Evolutionary conservation across 2,113 vertebrate genomes (phyloP), one percentile per base, ranked within the genome.

Genomic region (Elephas maximus): DNA sequence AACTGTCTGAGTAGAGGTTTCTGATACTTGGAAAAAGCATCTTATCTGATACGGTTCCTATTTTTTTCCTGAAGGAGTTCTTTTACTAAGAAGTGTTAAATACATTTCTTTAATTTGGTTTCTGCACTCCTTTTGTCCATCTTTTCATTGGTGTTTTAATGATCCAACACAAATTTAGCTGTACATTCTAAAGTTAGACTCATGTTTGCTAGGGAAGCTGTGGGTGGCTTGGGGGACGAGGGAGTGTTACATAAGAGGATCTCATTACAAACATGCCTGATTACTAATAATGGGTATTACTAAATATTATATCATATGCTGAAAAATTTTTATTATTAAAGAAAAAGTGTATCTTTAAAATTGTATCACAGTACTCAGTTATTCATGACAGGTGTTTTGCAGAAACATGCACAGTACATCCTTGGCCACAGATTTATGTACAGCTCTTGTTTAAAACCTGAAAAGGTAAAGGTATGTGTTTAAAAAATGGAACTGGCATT

Each of bases 381-480:
- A 97, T 93, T 97, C 97, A 95, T 90, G 96, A 92, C 96, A 85
- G 48, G 84, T 97, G 60, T 95, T 97, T 95, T 81, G 33, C 92
- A 78, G 90, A 92, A 97, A 90, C 87, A 92, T 76, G 94, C 17
- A 51, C 90, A 95, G 80, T 97, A 90, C 78, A 95, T 97, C 96
- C 96, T 14, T 41, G 95, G 76, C 83, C 83, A 41, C 87, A 97
- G 88, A 97, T 96, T 97, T 94, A 96, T 95, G 88, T 53, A 44
- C 83, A 62, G 28, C 77, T 85, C 60, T 77, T 71, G 45, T 87
- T 97, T 91, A 96, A 94, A 97, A 90, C 95, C 79, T 41, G 92
- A 96, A 85, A 95, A 88, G 79, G 53, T 65, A 97, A 94, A 95
- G 73, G 20, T 88, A 94, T 48, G 84, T 96, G 94, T 96, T 60